Evolutionary conservation across 2,888 invertebrate species (phyloP).

Genomic region (Phragmatobia fuliginosa): DNA sequence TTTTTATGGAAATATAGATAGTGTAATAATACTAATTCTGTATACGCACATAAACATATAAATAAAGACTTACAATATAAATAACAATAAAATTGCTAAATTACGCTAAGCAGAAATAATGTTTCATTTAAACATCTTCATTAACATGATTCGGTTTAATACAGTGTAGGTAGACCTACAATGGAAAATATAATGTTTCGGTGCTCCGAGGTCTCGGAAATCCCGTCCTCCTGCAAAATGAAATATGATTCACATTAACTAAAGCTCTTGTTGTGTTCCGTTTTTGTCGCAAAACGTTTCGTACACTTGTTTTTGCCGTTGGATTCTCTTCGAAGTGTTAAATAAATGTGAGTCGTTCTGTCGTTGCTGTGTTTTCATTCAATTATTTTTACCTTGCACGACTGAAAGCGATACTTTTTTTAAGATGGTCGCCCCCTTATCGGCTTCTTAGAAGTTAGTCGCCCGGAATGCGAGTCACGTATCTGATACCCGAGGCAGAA

Average conservation of each 20-base stretch:
- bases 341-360: conserved; percentile 60
- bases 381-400: conserved; percentile 58
- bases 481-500: conserved; percentile 42
- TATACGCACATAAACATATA: neutral
- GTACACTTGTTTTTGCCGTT: conserved; percentile 68
- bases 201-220: conserved; percentile 65
- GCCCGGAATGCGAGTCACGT: conserved; percentile 50
- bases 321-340: conserved; percentile 64
- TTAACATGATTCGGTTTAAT: conserved; percentile 69
- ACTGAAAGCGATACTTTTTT: conserved; percentile 51
- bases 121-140: conserved; percentile 60
- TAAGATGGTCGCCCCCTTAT: conserved; percentile 39
- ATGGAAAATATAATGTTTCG: conserved; percentile 64
- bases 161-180: conserved; percentile 60
- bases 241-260: conserved; percentile 81
- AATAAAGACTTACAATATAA: conserved; percentile 18
- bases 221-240: conserved; percentile 71
- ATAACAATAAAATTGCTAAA: conserved; percentile 42
- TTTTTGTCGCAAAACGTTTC: conserved; percentile 74
- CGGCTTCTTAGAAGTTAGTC: conserved; percentile 43
- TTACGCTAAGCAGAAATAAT: conserved; percentile 41
- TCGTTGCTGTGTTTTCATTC: conserved; percentile 51
- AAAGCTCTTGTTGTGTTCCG: conserved; percentile 77
- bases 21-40: no score
- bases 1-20: no score